Evolutionary conservation across 92 coral and sea anemone genomes (phyloP).

Genomic region (Blastomussa wellsi): DNA sequence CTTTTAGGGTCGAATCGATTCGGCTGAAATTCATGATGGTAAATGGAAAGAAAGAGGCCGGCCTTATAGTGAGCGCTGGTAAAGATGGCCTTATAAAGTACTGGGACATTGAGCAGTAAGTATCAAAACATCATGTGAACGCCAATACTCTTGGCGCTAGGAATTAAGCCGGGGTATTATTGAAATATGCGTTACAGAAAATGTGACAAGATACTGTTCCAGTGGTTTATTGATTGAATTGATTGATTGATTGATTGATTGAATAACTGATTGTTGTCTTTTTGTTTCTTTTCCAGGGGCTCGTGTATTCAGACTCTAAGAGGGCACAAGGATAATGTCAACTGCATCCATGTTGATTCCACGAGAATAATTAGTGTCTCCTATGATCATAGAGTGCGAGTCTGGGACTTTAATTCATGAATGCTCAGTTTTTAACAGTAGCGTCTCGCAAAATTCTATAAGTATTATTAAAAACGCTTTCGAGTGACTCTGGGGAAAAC

Average conservation of each 20-base stretch:
- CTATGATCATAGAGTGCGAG: conserved; percentile 78
- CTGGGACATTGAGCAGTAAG: conserved; percentile 96
- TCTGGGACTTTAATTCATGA: conserved; percentile 90
- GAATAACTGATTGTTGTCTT: background rate
- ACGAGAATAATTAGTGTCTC: conserved; percentile 89
- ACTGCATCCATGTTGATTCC: conserved; percentile 86
- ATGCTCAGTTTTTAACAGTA: background rate
- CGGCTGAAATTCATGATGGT: conserved; percentile 83
- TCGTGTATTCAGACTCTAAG: conserved; percentile 83
- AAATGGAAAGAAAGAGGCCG: conserved; percentile 83
- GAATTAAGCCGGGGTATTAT: no score
- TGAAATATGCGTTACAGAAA: no score
- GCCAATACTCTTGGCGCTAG: background rate
- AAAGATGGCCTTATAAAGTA: conserved; percentile 90
- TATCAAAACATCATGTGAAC: background rate
- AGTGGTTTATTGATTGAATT: background rate
- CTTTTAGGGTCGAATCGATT: conserved; percentile 81
- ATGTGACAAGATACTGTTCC: no score
- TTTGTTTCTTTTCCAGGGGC: conserved; percentile 56
- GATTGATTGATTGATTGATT: background rate
- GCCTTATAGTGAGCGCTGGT: conserved; percentile 92
- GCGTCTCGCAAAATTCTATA: background rate
- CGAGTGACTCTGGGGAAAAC: background rate
- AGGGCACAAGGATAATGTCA: conserved; percentile 84
- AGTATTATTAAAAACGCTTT: background rate